A percentile compares a stretch with the other conserved stretches of the same genome.
Conservation (phyloP, 2,113 vertebrate species). For the Antechinus stuartii region DNA sequence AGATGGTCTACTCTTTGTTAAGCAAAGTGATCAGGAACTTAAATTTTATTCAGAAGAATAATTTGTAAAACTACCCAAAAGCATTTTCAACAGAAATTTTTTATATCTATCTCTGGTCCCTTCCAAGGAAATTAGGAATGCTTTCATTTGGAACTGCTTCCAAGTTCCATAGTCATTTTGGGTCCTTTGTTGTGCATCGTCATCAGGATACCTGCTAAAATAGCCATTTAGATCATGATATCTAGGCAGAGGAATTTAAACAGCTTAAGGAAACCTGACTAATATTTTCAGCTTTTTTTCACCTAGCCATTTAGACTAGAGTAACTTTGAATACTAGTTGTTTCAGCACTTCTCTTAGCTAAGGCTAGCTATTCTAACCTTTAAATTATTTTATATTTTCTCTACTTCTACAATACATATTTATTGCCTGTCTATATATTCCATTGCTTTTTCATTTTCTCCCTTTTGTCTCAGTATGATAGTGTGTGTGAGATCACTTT, state of each 20-base stretch:
- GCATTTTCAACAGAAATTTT: not conserved
- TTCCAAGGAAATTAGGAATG: not conserved
- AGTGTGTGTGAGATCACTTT: conserved; percentile 22
- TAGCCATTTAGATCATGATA: not conserved
- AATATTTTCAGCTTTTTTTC: not conserved
- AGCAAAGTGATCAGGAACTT: not conserved
- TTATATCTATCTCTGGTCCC: not conserved
- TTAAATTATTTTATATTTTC: not conserved
- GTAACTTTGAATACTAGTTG: not conserved
- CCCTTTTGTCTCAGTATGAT: conserved; percentile 2
- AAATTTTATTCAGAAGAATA: not conserved
- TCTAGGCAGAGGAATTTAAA: not conserved
- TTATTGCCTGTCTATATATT: not conserved
- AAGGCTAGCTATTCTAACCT: not conserved
- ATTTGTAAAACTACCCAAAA: not conserved
- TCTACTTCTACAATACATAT: not conserved
- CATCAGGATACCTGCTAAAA: not conserved
- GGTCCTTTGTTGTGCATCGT: not conserved
- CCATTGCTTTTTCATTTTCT: not conserved
- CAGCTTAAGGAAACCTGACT: not conserved
- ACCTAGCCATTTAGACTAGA: not conserved
- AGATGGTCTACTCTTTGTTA: not conserved
- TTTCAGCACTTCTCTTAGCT: not conserved
- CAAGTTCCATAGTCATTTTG: not conserved
- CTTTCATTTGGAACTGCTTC: not conserved